phyloP scores from a whole-genome alignment of 2,797 vertebrate species.

The Myotis findleyi region DNA sequence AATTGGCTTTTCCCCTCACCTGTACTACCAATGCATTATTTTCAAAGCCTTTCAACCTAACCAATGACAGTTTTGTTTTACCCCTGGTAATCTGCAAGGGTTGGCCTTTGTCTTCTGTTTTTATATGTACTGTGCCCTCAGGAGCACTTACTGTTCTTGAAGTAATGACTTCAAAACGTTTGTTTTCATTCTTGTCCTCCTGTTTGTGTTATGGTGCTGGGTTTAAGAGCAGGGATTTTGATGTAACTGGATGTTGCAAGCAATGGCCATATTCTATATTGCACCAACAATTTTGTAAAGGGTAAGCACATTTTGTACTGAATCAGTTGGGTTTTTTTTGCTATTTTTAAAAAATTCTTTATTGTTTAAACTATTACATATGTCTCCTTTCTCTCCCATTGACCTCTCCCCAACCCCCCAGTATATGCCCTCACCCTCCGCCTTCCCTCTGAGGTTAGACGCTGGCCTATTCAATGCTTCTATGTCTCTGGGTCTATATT shows the following conservation, averaged over 20 bases:
- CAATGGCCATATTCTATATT: too few relatives aligned
- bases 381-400: too few relatives aligned
- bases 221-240: not conserved
- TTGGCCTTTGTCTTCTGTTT: not conserved
- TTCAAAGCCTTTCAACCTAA: not conserved
- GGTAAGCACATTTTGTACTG: not conserved
- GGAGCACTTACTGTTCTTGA: not conserved
- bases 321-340: not conserved
- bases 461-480: too few relatives aligned
- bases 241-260: not conserved
- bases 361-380: too few relatives aligned
- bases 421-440: too few relatives aligned
- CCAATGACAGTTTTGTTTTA: not conserved
- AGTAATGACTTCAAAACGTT: not conserved
- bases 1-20: too few relatives aligned
- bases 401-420: too few relatives aligned
- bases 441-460: too few relatives aligned
- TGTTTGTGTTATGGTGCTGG: not conserved
- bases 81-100: not conserved
- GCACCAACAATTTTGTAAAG: not conserved
- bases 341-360: too few relatives aligned
- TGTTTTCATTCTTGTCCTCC: not conserved
- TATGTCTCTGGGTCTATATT: too few relatives aligned
- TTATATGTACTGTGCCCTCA: not conserved
- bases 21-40: not conserved